Evolutionary conservation across 2,113 vertebrate species (phyloP).

Genomic region (Cynopterus brachyotis): DNA sequence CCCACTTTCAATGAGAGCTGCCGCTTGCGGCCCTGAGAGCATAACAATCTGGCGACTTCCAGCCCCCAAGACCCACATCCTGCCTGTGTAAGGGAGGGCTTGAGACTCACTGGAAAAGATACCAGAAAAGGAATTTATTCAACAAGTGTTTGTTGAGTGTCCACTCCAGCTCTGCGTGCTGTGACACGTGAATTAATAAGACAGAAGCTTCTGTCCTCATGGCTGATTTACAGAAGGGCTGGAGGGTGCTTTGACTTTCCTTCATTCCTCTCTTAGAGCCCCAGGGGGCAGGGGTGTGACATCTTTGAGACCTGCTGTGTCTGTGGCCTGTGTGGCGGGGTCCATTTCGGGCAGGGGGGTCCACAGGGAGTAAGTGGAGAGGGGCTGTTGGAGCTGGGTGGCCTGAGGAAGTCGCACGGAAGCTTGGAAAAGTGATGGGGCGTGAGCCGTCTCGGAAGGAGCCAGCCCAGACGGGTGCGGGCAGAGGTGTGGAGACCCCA

Average conservation of each 20-base stretch:
- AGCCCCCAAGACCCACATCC: not conserved
- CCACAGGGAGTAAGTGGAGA: not conserved
- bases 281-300: not conserved
- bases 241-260: not conserved
- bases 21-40: not conserved
- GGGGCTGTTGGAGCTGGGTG: not conserved
- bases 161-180: not conserved
- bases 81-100: not conserved
- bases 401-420: not conserved
- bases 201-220: not conserved
- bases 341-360: not conserved
- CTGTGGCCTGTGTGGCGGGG: not conserved
- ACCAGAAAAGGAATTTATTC: not conserved
- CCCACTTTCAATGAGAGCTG: not conserved
- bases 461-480: not conserved
- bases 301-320: not conserved
- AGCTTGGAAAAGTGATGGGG: not conserved
- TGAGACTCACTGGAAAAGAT: not conserved
- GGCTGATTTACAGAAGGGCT: not conserved
- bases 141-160: no score
- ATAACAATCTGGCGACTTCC: not conserved
- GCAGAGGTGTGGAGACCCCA: not conserved
- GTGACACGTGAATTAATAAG: not conserved
- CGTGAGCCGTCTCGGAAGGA: not conserved
- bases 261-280: not conserved